phyloP scores from a whole-genome alignment of 2,113 vertebrate genomes.

The Misgurnus mizolepis region DNA sequence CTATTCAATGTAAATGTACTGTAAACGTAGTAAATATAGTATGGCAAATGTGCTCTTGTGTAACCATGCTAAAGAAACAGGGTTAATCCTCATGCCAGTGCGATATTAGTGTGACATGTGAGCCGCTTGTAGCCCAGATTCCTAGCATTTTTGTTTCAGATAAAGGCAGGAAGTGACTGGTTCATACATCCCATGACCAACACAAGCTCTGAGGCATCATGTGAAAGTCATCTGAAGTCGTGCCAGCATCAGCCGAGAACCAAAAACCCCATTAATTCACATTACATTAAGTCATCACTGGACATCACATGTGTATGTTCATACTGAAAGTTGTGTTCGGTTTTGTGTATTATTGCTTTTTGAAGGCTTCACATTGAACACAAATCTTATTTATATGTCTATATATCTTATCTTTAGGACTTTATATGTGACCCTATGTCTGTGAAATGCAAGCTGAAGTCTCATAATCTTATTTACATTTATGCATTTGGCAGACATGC shows the following conservation, averaged over 20 bases:
- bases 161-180: constrained; percentile 14
- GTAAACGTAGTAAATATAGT: too few relatives aligned
- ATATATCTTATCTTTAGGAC: too few relatives aligned
- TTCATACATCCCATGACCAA: constrained; percentile 35
- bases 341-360: neutral
- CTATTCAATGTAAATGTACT: too few relatives aligned
- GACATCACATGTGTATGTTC: neutral
- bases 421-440: too few relatives aligned
- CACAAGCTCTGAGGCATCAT: constrained; percentile 14
- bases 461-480: too few relatives aligned
- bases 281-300: neutral
- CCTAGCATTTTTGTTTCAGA: constrained; percentile 24
- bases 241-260: neutral
- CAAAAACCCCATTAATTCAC: neutral
- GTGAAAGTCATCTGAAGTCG: constrained; percentile 32
- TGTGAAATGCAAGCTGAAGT: too few relatives aligned
- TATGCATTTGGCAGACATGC: too few relatives aligned
- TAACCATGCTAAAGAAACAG: neutral
- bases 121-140: constrained; percentile 15
- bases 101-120: neutral
- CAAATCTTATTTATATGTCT: too few relatives aligned
- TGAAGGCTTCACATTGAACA: too few relatives aligned
- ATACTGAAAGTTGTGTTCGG: neutral
- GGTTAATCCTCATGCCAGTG: constrained; percentile 1
- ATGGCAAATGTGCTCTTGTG: neutral